These are phyloP conservation scores for Heliconius hermathena DNA, from an alignment of 1,140 invertebrate species.

Conservation along the genomic window DNA sequence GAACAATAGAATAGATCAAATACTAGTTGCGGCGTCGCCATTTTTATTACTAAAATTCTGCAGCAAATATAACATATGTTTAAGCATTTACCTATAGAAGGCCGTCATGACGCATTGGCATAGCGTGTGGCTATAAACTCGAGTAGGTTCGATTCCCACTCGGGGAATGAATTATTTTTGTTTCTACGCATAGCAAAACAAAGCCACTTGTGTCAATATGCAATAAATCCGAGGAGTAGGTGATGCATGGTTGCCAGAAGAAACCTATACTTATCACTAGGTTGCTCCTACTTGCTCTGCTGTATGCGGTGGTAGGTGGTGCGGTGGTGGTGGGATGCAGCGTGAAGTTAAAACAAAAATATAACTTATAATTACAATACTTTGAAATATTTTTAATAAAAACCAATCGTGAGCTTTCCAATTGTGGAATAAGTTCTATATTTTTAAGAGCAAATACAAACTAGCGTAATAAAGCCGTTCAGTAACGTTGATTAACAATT, in stretches of 20 bases:
- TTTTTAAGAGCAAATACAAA: not conserved
- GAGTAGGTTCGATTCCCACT: no score
- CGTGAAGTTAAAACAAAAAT: not conserved
- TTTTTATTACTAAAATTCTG: not conserved
- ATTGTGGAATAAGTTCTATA: not conserved
- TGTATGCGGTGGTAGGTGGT: not conserved
- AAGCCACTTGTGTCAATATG: not conserved
- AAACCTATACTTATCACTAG: not conserved
- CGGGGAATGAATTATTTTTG: not conserved
- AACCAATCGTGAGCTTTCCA: not conserved
- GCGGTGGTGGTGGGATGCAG: no score
- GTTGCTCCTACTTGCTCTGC: not conserved
- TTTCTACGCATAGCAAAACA: not conserved
- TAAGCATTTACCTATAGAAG: not conserved
- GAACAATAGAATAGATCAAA: constrained; percentile 6
- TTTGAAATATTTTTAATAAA: not conserved
- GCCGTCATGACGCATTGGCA: not conserved
- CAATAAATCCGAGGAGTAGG: no score
- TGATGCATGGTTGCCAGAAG: rapidly evolving
- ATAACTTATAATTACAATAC: not conserved
- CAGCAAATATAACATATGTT: no score
- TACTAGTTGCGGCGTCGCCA: not conserved
- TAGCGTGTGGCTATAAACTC: not conserved
- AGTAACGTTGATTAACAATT: not conserved
- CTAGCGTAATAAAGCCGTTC: not conserved